A percentile compares a stretch with the other conserved stretches of the same genome.
Conservation (phyloP, 2,888 invertebrate genomes). For the Odontomyia ornata region DNA sequence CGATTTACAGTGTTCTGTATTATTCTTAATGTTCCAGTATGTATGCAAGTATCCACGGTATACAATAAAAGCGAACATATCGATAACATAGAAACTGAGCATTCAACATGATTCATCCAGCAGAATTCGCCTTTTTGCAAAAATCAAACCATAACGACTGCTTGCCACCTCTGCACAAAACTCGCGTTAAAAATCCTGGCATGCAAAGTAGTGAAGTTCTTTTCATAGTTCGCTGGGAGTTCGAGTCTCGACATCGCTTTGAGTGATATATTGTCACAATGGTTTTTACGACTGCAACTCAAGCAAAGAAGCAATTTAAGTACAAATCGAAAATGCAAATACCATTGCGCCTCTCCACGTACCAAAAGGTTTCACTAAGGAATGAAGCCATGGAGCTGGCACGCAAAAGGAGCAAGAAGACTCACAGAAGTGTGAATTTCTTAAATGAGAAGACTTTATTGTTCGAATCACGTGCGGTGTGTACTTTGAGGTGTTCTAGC, state of each 20-base stretch:
- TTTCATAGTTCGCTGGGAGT: too few species aligned
- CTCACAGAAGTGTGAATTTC: background rate
- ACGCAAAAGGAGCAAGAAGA: background rate
- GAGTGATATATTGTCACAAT: conserved; percentile 37
- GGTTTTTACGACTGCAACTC: conserved; percentile 25
- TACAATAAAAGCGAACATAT: too few species aligned
- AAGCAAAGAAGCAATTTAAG: conserved; percentile 41
- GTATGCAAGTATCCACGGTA: too few species aligned
- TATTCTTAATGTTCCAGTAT: too few species aligned
- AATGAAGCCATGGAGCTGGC: background rate
- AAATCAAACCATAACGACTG: too few species aligned
- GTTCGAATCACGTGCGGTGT: background rate
- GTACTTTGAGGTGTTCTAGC: background rate
- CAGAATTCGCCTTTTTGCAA: too few species aligned
- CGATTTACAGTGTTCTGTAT: too few species aligned
- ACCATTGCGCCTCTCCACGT: background rate
- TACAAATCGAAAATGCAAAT: conserved; percentile 37
- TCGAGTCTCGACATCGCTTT: conserved; percentile 1
- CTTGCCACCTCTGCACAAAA: too few species aligned
- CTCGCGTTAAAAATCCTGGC: too few species aligned
- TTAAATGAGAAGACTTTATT: background rate
- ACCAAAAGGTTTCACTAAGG: background rate
- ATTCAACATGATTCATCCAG: too few species aligned
- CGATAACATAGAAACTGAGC: too few species aligned
- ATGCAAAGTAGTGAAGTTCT: too few species aligned